Evolutionary conservation across 2,888 invertebrate species (phyloP).

Genomic region (Patella depressa): DNA sequence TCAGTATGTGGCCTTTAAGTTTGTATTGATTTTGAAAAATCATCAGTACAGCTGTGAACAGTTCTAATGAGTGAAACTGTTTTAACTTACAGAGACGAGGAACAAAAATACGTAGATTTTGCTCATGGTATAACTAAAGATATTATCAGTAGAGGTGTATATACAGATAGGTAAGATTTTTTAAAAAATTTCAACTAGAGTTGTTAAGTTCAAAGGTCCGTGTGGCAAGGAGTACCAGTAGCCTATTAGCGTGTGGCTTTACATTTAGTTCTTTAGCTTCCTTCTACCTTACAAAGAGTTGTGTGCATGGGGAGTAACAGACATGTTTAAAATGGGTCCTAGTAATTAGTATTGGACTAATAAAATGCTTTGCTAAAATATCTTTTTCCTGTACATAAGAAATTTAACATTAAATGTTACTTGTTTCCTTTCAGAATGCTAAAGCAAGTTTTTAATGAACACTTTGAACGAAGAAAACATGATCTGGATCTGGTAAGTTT

Average conservation of each 20-base stretch:
- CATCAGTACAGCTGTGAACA: too few species aligned
- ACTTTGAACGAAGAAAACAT: slow-evolving; percentile 60
- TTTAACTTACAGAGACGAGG: slow-evolving; percentile 62
- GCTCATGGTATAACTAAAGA: slow-evolving; percentile 68
- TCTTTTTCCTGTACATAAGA: too few species aligned
- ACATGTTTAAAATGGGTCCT: too few species aligned
- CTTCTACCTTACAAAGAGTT: not conserved
- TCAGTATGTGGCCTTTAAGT: too few species aligned
- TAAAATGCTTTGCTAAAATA: too few species aligned
- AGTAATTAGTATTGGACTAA: too few species aligned
- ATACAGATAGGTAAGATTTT: slow-evolving; percentile 63
- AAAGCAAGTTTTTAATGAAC: slow-evolving; percentile 66
- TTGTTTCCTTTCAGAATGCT: slow-evolving; percentile 54
- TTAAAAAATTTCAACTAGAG: not conserved
- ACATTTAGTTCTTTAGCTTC: not conserved
- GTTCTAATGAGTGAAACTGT: too few species aligned
- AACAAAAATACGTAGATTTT: slow-evolving; percentile 67
- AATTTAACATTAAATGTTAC: not conserved
- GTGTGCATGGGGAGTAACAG: not conserved
- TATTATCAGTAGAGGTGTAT: slow-evolving; percentile 68
- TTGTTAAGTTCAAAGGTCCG: not conserved
- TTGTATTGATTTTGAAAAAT: too few species aligned
- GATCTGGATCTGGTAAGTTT: slow-evolving; percentile 64
- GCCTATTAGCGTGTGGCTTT: too few species aligned
- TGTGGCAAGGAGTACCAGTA: not conserved